These are phyloP conservation scores for Caenorhabditis panamensis DNA, from an alignment of 2,888 invertebrate species.

Conservation along the genomic window DNA sequence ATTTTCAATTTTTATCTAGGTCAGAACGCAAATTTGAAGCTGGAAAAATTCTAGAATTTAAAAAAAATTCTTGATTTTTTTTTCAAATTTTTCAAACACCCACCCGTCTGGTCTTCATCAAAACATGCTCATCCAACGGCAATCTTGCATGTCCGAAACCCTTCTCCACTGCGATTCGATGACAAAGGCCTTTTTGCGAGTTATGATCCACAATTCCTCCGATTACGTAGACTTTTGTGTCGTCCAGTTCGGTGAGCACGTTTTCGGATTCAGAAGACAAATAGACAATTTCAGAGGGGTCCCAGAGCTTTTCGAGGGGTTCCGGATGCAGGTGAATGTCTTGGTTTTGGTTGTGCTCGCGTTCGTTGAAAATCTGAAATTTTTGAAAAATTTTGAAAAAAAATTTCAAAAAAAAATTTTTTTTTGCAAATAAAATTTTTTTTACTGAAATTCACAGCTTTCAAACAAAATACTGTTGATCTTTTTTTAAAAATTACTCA, in stretches of 20 bases:
- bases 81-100: constrained; percentile 12
- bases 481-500: constrained; percentile 15
- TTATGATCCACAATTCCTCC: constrained; percentile 99
- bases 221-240: constrained; percentile 91
- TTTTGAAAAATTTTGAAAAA: not conserved
- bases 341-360: constrained; percentile 69
- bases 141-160: constrained; percentile 84
- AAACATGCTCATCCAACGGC: constrained; percentile 91
- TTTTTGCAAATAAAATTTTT: not conserved
- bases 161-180: constrained; percentile 88
- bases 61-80: not conserved
- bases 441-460: too few relatives aligned
- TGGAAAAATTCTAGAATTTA: not conserved
- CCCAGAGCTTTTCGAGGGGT: constrained; percentile 67
- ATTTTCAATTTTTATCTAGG: too few relatives aligned
- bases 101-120: constrained; percentile 87
- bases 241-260: constrained; percentile 85
- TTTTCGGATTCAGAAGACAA: constrained; percentile 95
- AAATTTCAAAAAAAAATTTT: too few relatives aligned
- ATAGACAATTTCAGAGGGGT: constrained; percentile 88
- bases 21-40: too few relatives aligned
- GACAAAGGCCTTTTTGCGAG: constrained; percentile 88
- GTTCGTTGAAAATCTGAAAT: constrained; percentile 70
- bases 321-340: constrained; percentile 67
- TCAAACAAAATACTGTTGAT: not conserved